These are phyloP conservation scores for Tigriopus japonicus DNA, from an alignment of 1,140 invertebrate genomes.

Conservation along the genomic window DNA sequence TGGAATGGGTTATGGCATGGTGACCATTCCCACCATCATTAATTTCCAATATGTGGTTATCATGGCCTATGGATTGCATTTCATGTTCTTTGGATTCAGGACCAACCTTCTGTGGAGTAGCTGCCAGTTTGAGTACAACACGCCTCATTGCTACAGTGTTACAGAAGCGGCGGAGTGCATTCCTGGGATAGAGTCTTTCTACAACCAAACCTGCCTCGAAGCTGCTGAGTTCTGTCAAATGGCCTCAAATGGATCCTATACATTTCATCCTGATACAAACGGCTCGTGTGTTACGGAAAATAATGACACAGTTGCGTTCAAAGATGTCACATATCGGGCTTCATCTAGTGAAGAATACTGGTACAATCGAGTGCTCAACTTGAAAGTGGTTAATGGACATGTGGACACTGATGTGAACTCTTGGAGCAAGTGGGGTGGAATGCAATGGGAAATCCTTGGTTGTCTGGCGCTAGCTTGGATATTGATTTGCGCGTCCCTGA, in stretches of 20 bases:
- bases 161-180: neutral
- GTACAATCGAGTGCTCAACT: neutral
- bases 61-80: neutral
- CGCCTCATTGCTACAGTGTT: neutral
- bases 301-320: neutral
- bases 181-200: neutral
- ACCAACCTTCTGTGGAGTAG: neutral
- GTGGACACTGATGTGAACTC: neutral
- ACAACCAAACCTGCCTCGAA: neutral
- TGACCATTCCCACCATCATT: neutral
- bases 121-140: neutral
- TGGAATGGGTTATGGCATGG: neutral
- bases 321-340: neutral
- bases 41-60: neutral
- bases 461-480: constrained; percentile 3
- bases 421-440: constrained; percentile 22
- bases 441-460: constrained; percentile 34
- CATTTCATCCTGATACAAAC: neutral
- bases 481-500: neutral
- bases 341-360: neutral
- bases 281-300: neutral
- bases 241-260: neutral
- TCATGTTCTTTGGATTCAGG: neutral
- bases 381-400: neutral
- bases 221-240: neutral